Base-by-base conservation (phyloP, 1,140 invertebrate species). In the Magallana angulata region DNA sequence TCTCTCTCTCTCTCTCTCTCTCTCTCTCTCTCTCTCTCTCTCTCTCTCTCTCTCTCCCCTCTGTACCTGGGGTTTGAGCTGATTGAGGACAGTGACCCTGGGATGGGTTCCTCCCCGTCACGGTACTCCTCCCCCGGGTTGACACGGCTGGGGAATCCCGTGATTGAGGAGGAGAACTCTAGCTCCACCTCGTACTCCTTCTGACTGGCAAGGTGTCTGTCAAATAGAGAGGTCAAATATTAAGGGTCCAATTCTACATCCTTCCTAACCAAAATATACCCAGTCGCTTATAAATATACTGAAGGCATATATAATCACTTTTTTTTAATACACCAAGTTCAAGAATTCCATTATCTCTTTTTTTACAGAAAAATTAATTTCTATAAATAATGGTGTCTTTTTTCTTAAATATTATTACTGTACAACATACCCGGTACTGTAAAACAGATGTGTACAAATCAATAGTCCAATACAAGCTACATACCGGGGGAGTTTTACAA, bases 131-230 rank as follows among this genome's bases (percentile, higher is more conserved):
- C 94, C 12, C 92, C 92, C 7, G 91, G 92, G 30, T 92, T 91
- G n/a, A 94, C 89, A 58, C 94, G 86, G 85, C 93, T 93, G 18
- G 94, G 94, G 81, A 92, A 91, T 6, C 91, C 91, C 8, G 93
- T 90, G 85, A 94, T 59, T 9, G 89, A 91, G 1, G 94, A 94
- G 0, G 90, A 92, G 85, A 94, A 94, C 84, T 94, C 92, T 18
- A 94, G 88, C 87, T 94, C 94, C 14, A 94, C 94, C 84, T 94
- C 94, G 87, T 92, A 93, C 85, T 94, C 94, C 82, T 93, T 94
- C 90, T 94, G 93, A n/a, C 93, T 93, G 62, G 91, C 93, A 58
- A 94, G 86, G 87, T 94, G 94, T 81, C 94, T 94, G 89, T 7
- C 36, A 48, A 48, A 48, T 48, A 48, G 36, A 48, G 5, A 48